These are phyloP conservation scores for Aphodius sticticus DNA, from an alignment of 2,888 invertebrate species.

Conservation along the genomic window DNA sequence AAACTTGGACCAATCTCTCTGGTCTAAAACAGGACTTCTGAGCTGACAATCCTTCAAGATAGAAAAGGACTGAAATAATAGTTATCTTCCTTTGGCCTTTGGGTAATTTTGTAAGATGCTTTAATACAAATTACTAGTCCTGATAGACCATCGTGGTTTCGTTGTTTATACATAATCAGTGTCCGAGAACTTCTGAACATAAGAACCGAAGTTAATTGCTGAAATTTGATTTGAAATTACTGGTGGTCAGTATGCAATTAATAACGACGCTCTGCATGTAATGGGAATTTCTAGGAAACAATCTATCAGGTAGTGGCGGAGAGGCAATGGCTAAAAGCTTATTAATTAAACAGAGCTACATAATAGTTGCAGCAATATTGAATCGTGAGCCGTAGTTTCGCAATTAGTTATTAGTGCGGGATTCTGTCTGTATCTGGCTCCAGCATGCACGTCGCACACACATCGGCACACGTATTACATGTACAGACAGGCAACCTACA, in stretches of 20 bases:
- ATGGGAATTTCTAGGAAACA: slow-evolving; percentile 19
- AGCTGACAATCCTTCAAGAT: no score
- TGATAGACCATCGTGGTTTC: no score
- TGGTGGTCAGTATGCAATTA: not conserved
- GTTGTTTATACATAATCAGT: no score
- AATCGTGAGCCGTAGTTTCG: slow-evolving; percentile 39
- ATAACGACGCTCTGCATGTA: not conserved
- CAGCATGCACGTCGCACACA: not conserved
- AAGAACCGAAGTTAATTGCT: not conserved
- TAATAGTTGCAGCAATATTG: slow-evolving; percentile 38
- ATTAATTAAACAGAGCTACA: slow-evolving; percentile 36
- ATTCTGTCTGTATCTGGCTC: slow-evolving; percentile 37
- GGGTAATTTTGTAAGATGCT: no score
- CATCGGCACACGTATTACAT: not conserved
- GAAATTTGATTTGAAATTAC: not conserved
- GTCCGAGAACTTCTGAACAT: not conserved
- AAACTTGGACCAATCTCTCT: no score
- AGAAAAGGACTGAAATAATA: no score
- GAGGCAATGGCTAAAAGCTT: slow-evolving; percentile 15
- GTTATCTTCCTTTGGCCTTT: no score
- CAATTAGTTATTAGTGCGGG: slow-evolving; percentile 44
- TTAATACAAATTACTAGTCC: no score
- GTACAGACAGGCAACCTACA: not conserved
- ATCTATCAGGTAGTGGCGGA: slow-evolving; percentile 13
- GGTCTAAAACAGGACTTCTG: no score